These are phyloP conservation scores for Drosophila aldrichi DNA, from an alignment of 2,888 invertebrate genomes.

Conservation along the genomic window DNA sequence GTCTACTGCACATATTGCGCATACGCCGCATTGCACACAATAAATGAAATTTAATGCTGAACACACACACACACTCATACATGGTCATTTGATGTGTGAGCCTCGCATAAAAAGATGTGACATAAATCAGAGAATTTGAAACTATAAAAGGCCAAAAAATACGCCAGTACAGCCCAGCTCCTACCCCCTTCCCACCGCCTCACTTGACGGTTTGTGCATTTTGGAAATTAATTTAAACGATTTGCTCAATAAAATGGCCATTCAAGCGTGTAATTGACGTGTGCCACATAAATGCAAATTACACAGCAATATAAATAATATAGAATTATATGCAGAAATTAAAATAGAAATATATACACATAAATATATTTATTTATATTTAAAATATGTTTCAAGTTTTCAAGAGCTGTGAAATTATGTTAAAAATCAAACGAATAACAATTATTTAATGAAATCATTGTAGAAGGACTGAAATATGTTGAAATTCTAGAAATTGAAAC, in stretches of 20 bases:
- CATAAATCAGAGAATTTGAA: conserved; percentile 41
- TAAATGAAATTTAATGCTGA: conserved; percentile 59
- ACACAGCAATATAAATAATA: not conserved
- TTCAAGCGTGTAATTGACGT: conserved; percentile 45
- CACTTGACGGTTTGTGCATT: conserved; percentile 17
- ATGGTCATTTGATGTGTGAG: not conserved
- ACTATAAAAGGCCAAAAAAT: conserved; percentile 14
- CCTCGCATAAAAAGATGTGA: conserved; percentile 16
- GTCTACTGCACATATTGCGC: conserved; percentile 70
- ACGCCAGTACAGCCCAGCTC: not conserved
- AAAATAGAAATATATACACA: not conserved
- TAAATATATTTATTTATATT: not conserved
- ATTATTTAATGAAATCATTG: no score
- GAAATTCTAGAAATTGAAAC: no score
- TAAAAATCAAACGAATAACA: no score
- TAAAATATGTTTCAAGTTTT: no score
- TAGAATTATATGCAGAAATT: not conserved
- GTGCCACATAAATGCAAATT: conserved; percentile 21
- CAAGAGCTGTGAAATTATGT: no score
- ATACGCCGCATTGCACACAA: conserved; percentile 70
- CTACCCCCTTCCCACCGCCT: not conserved
- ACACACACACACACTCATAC: conserved; percentile 20
- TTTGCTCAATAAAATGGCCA: conserved; percentile 51
- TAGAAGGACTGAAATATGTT: no score
- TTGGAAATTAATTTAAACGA: conserved; percentile 63